These are phyloP conservation scores for Alosa sapidissima DNA, from an alignment of 2,797 vertebrate genomes.

Conservation along the genomic window DNA sequence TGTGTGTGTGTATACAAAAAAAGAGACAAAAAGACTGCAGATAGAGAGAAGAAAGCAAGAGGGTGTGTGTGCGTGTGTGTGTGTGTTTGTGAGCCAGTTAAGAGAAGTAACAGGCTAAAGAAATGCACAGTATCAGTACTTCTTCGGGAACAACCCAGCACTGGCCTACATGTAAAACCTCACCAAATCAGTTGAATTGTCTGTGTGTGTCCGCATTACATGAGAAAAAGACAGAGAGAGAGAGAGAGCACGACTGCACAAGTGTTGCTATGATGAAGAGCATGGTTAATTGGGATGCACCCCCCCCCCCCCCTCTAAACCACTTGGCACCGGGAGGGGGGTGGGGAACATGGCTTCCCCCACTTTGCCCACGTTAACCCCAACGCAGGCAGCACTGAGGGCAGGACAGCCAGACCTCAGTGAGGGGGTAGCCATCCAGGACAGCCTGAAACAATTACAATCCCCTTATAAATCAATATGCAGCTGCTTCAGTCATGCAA, in stretches of 20 bases:
- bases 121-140: background rate
- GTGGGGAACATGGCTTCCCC: conserved; percentile 40
- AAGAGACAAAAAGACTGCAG: no score
- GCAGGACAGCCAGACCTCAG: conserved; percentile 72
- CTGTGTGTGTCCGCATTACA: background rate
- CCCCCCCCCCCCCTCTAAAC: background rate
- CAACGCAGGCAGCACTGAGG: conserved; percentile 45
- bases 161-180: background rate
- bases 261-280: background rate
- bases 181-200: background rate
- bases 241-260: no score
- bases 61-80: background rate
- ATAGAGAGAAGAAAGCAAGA: no score
- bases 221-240: no score
- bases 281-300: background rate
- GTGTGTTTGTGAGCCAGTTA: background rate
- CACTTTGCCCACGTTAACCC: conserved; percentile 29
- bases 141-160: background rate
- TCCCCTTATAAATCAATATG: conserved; percentile 77
- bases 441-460: conserved; percentile 81
- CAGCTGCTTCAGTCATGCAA: conserved; percentile 61
- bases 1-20: no score
- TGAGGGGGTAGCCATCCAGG: conserved; percentile 76
- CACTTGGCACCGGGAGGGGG: background rate
- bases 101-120: background rate